phyloP scores from a whole-genome alignment of 1,140 invertebrate genomes.

The honey bee (Apis mellifera) region DNA sequence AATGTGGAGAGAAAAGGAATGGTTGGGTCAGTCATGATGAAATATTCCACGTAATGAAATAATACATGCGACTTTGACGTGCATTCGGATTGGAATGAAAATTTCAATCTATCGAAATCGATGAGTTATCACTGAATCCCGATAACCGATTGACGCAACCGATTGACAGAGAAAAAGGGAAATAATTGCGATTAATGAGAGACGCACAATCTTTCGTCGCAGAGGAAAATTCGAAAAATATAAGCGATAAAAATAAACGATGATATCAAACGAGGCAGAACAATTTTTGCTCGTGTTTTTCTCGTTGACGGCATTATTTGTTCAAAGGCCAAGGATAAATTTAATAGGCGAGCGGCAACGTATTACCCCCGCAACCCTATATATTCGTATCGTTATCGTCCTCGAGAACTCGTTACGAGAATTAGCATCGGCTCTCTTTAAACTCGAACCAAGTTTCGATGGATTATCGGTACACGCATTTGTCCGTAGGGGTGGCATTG shows the following conservation, averaged over 20 bases:
- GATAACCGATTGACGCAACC: no score
- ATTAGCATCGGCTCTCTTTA: not conserved
- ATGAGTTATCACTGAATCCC: no score
- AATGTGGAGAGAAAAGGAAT: not conserved
- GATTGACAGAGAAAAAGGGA: not conserved
- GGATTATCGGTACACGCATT: not conserved
- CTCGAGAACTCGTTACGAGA: constrained; percentile 13
- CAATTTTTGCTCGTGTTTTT: not conserved
- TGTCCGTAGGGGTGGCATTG: not conserved
- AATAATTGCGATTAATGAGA: not conserved
- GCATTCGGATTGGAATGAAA: no score
- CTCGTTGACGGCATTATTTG: not conserved
- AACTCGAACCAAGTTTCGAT: constrained; percentile 5
- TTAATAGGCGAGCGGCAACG: not conserved
- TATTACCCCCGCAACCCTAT: not conserved
- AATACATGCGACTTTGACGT: no score
- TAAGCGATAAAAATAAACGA: not conserved
- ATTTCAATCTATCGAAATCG: no score
- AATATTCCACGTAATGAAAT: not conserved
- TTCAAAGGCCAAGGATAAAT: not conserved
- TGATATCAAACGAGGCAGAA: not conserved
- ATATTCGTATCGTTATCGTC: not conserved
- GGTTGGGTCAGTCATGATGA: not conserved
- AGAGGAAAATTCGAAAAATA: not conserved
- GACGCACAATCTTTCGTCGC: not conserved